Evolutionary conservation across 2,113 vertebrate genomes (phyloP), one percentile per base, ranked within the genome.

Genomic region (Pungitius pungitius): DNA sequence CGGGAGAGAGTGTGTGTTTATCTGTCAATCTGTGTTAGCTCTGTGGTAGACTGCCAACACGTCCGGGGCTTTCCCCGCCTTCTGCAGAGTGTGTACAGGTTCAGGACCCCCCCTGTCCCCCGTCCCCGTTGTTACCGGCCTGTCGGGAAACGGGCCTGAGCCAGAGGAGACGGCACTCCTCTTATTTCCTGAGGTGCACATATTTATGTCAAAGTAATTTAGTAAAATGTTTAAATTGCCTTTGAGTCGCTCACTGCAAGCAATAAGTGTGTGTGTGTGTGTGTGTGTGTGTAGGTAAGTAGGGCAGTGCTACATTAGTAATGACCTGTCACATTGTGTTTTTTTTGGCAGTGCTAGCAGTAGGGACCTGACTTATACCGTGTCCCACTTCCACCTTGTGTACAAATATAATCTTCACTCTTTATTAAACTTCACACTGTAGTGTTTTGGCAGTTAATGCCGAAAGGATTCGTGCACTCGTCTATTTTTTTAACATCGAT

Each of bases 1-100:
- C 30, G 61, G n/a, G 62, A 35, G 54, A 12, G 63, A 64, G 58
- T 35, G 40, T 77, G 73, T 86, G 75, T 87, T 88, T 85, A 85
- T 86, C 78, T 83, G 84, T 87, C 87, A 84, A 68, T 87, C 87
- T 90, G 89, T 87, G 87, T 86, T 87, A 84, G 83, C 75, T 86
- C 77, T 77, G 73, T 59, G 66, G 81, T 85, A 70, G 78, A 87
- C 75, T 58, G 75, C 75, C 84, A 82, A 47, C 84, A 78, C 83
- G 78, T 84, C 82, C 67, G 59, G 68, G 86, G 75, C 77, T 90
- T 83, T 86, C 77, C 81, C 73, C 79, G 81, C 83, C 87, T 78
- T 86, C 85, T 87, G 81, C 72, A 57, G 24, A 65, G 40, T 59
- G 71, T 64, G 70, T 54, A 56, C 67, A 33, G 58, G 2, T 69